These are phyloP conservation scores for Polypedilum pembai DNA, from an alignment of 1,140 invertebrate species.

Conservation along the genomic window DNA sequence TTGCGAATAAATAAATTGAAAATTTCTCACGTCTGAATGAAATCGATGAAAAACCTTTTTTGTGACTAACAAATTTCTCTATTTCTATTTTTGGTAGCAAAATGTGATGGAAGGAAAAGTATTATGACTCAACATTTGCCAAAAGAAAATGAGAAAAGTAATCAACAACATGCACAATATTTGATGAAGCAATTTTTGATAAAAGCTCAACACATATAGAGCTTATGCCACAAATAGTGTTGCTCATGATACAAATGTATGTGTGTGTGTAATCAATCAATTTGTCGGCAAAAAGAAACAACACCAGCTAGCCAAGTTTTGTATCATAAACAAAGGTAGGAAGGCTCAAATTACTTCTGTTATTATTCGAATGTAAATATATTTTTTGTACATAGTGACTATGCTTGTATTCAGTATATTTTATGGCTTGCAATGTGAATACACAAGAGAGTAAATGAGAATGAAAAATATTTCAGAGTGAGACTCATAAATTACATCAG, in stretches of 20 bases:
- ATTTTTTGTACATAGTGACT: background rate
- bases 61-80: no score
- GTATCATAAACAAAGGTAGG: background rate
- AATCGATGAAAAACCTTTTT: no score
- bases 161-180: background rate
- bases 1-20: no score
- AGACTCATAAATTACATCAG: background rate
- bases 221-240: background rate
- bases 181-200: background rate
- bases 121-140: no score
- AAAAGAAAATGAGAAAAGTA: background rate
- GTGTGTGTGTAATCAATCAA: background rate
- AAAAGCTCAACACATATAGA: background rate
- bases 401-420: background rate
- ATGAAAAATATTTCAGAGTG: background rate
- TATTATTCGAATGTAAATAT: conserved; percentile 7
- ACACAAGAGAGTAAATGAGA: background rate
- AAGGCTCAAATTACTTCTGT: background rate
- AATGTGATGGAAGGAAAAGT: no score
- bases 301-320: background rate
- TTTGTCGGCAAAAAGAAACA: background rate
- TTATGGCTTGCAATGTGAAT: no score
- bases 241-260: background rate
- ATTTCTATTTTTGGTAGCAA: no score
- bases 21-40: no score